Percentiles rank a stretch among this genome's conserved stretches.
phyloP scores from a whole-genome alignment of 2,888 invertebrate species.

The Cosmia trapezina region DNA sequence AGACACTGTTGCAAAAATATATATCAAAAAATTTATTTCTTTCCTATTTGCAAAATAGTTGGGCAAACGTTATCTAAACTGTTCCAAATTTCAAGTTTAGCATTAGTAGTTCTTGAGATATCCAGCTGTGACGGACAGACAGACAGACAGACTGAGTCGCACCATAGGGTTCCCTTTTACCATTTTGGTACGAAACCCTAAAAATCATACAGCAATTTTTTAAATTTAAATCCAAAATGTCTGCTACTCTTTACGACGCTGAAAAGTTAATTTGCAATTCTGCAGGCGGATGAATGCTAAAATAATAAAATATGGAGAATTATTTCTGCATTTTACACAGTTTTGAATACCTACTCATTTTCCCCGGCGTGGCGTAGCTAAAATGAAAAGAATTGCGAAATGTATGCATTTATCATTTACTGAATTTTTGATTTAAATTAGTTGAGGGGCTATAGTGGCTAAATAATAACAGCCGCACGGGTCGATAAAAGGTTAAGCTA shows the following conservation, averaged over 20 bases:
- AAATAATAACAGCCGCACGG: no score
- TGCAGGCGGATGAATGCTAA: slow-evolving; percentile 40
- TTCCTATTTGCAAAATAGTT: no score
- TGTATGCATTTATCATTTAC: slow-evolving; percentile 10
- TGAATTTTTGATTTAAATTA: neutral
- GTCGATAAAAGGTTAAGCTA: no score
- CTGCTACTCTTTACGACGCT: slow-evolving; percentile 8
- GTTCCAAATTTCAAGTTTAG: no score
- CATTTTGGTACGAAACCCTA: no score
- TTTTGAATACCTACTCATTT: slow-evolving; percentile 33
- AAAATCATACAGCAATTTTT: slow-evolving; percentile 22
- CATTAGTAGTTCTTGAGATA: no score
- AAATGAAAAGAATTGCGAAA: slow-evolving; percentile 7
- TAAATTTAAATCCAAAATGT: slow-evolving; percentile 32
- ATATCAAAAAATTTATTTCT: no score
- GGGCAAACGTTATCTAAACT: no score
- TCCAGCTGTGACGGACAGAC: no score
- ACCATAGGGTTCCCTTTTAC: no score
- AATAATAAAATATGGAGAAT: slow-evolving; percentile 39
- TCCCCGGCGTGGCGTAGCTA: neutral
- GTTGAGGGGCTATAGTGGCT: neutral
- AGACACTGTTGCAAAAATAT: no score
- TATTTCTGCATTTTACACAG: slow-evolving; percentile 33
- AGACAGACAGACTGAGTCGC: no score
- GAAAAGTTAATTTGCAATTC: slow-evolving; percentile 44